These are phyloP conservation scores for Addax nasomaculatus DNA, from an alignment of 2,113 vertebrate genomes.

Conservation along the genomic window DNA sequence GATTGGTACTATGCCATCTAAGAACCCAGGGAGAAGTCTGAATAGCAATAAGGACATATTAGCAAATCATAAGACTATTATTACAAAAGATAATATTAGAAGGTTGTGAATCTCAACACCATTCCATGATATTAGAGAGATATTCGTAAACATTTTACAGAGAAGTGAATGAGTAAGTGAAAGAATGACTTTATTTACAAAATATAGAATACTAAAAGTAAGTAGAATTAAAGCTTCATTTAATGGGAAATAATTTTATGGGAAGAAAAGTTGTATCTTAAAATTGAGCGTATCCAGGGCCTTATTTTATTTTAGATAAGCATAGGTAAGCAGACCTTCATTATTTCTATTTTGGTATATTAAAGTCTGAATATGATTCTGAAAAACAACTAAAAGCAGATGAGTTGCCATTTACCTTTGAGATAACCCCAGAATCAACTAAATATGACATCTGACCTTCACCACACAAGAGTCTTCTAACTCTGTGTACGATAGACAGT, in stretches of 20 bases:
- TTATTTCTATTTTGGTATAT: conserved; percentile 20
- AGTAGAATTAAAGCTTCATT: background rate
- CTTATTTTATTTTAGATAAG: background rate
- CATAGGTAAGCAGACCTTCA: background rate
- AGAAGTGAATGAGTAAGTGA: background rate
- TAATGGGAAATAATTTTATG: background rate
- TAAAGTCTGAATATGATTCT: background rate
- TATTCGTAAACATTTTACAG: background rate
- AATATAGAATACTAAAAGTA: background rate
- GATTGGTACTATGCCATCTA: background rate
- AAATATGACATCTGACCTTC: background rate
- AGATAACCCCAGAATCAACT: background rate
- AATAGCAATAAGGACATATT: background rate
- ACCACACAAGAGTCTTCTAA: background rate
- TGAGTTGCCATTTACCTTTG: background rate
- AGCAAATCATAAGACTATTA: background rate
- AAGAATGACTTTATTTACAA: background rate
- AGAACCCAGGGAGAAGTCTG: background rate
- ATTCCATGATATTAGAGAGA: background rate
- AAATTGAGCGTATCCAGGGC: background rate
- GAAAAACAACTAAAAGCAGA: background rate
- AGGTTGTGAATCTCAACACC: background rate
- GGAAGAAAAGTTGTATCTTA: background rate
- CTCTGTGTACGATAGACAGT: background rate
- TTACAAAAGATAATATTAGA: background rate